Evolutionary conservation across 2,113 vertebrate genomes (phyloP).

Genomic region (Felis chaus): DNA sequence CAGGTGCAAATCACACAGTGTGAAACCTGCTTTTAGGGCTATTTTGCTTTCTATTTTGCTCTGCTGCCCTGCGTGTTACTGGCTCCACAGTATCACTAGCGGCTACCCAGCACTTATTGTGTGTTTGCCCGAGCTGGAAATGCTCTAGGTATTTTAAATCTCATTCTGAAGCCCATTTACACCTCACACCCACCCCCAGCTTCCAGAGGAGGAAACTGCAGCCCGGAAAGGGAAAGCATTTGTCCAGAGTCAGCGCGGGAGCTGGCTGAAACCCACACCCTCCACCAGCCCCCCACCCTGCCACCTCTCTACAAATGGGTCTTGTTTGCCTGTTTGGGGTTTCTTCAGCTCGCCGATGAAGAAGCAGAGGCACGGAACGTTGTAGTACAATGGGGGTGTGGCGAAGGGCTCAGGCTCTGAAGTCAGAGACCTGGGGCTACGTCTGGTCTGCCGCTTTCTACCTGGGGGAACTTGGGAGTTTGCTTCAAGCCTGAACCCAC

Average conservation of each 20-base stretch:
- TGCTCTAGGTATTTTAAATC: neutral
- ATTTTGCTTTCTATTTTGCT: neutral
- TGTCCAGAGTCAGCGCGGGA: neutral
- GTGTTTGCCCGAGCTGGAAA: neutral
- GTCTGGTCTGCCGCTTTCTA: neutral
- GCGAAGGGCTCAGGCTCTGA: neutral
- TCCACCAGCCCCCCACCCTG: rapidly evolving
- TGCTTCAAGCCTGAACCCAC: neutral
- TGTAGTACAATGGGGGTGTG: rapidly evolving
- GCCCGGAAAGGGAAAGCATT: too few species aligned
- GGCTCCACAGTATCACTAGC: neutral
- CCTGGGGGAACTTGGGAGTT: neutral
- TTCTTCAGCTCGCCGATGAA: neutral
- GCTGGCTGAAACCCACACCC: neutral
- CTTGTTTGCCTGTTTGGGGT: neutral
- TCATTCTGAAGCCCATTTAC: neutral
- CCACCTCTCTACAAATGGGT: neutral
- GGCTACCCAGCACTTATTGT: neutral
- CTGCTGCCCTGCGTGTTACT: neutral
- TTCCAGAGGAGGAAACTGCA: neutral
- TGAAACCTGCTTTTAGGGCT: neutral
- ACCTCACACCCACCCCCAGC: neutral
- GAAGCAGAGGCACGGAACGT: rapidly evolving
- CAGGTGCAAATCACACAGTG: neutral
- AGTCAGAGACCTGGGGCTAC: neutral